Conservation (phyloP, 1,140 invertebrate species). For the Formica exsecta region DNA sequence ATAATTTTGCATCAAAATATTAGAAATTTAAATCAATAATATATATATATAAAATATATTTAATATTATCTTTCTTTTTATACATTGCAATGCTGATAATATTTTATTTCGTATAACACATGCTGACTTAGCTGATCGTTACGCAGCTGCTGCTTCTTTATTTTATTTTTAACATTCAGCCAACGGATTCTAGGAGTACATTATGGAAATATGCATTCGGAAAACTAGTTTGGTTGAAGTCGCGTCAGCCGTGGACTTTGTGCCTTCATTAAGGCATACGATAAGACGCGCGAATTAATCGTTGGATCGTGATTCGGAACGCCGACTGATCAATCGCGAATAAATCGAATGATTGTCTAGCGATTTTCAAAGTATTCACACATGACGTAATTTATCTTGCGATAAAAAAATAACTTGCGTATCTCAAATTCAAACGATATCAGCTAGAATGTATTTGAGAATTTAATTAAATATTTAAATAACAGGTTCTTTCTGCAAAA, state of each 20-base stretch:
- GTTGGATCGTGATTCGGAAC: slow-evolving; percentile 35
- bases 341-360: slow-evolving; percentile 25
- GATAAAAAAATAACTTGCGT: background rate
- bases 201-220: slow-evolving; percentile 51
- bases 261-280: slow-evolving; percentile 46
- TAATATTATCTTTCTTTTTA: background rate
- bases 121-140: background rate
- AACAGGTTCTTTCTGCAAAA: background rate
- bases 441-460: background rate
- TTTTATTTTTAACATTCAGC: background rate
- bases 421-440: background rate
- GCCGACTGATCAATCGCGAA: slow-evolving; percentile 24
- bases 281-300: slow-evolving; percentile 52
- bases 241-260: slow-evolving; percentile 27
- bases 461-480: slow-evolving; percentile 8
- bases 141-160: slow-evolving; percentile 5
- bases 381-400: background rate
- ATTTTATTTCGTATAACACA: background rate
- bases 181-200: slow-evolving; percentile 5
- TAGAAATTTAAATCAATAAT: background rate
- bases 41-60: background rate
- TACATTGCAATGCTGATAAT: background rate
- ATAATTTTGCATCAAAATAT: background rate
- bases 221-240: slow-evolving; percentile 39
- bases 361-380: background rate